Conservation (phyloP, 2,797 vertebrate species). For the Parotocinclus haroldoi region DNA sequence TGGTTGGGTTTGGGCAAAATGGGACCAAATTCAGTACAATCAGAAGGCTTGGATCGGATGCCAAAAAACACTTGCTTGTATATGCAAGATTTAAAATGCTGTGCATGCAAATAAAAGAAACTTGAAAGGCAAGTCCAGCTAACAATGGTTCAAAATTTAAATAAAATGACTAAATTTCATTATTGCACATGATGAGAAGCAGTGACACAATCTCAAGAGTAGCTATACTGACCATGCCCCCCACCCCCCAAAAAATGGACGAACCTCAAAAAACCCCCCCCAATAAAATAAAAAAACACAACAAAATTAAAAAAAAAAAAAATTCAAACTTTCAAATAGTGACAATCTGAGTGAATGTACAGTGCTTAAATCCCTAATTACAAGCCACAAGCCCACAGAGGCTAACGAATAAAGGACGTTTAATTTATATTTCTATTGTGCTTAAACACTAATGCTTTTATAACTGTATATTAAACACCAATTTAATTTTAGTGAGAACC, state of each 20-base stretch:
- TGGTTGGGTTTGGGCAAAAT: no score
- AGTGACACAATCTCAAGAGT: constrained; percentile 59
- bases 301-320: no score
- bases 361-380: constrained; percentile 36
- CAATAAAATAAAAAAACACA: no score
- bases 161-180: constrained; percentile 68
- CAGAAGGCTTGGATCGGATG: constrained; percentile 69
- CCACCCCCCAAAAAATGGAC: constrained; percentile 18
- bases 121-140: constrained; percentile 25
- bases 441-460: constrained; percentile 69
- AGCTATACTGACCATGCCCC: constrained; percentile 45
- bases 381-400: constrained; percentile 42
- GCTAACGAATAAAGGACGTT: constrained; percentile 51
- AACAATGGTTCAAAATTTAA: constrained; percentile 56
- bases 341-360: constrained; percentile 45
- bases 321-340: constrained; percentile 58
- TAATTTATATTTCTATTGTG: constrained; percentile 62
- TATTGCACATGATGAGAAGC: constrained; percentile 76
- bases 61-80: constrained; percentile 53
- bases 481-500: constrained; percentile 41
- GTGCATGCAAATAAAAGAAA: constrained; percentile 61
- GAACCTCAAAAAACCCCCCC: constrained; percentile 56
- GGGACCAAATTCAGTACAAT: constrained; percentile 65
- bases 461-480: constrained; percentile 59
- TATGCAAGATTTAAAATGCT: constrained; percentile 40